Base-by-base conservation (phyloP, 1,140 invertebrate genomes). In the Thrips palmi region DNA sequence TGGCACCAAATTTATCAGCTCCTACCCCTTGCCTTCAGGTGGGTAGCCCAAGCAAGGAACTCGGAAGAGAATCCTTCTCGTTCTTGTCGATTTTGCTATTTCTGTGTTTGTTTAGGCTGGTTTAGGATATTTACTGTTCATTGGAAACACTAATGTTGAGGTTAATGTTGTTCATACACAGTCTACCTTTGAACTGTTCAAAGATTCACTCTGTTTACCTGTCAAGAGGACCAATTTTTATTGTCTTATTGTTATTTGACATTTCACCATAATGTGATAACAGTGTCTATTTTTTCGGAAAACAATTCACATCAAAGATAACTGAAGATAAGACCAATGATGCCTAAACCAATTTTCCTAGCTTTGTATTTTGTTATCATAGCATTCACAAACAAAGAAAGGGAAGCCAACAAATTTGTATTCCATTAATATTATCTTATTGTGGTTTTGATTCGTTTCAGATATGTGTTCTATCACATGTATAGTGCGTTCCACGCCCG, bases 381-480 rank as follows among this genome's bases (percentile, higher is more conserved):
- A n/a, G n/a, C n/a, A n/a, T n/a, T n/a, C n/a, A n/a, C n/a, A n/a
- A n/a, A n/a, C n/a, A n/a, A n/a, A n/a, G n/a, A n/a, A n/a, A n/a
- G n/a, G n/a, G n/a, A n/a, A n/a, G n/a, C 17, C 2, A 37, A 30
- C n/a, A 5, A 25, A 21, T 17, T 20, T 38, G n/a, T 19, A 25
- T 36, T 40, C 22, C 6, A 30, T 42, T 19, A 34, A 14, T 11
- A 14, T 22, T 31, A 22, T 30, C 29, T 36, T 28, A 33, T 41
- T 37, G 28, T 41, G 39, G 30, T 39, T 44, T 43, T 43, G 47
- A 18, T 54, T 46, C n/a, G n/a, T 59, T 61, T 31, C 45, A 81
- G 78, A 51, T 83, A 81, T 59, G 43, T 73, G 11, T 55, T 62
- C 34, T 76, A 71, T 51, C 76, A 73, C 60, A 53, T 70, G 30